Conservation (phyloP, 2,113 vertebrate genomes). For the Gadus macrocephalus region DNA sequence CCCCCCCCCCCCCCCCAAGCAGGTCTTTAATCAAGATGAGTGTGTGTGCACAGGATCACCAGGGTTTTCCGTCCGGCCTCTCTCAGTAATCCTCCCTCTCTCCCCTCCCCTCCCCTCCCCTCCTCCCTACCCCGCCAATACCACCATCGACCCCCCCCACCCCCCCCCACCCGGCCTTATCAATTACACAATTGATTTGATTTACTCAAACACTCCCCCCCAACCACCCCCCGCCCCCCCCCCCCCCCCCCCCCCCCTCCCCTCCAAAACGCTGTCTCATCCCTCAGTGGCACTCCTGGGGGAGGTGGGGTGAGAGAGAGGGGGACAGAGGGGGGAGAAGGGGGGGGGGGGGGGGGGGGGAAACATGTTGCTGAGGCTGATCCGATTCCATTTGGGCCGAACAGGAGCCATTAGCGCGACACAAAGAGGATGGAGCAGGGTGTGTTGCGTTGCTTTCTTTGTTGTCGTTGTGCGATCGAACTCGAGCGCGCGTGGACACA, state of each 20-base stretch:
- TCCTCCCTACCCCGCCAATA: too few relatives aligned
- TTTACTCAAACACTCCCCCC: too few relatives aligned
- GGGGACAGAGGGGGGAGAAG: neutral
- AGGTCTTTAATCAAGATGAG: constrained; percentile 59
- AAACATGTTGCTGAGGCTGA: constrained; percentile 39
- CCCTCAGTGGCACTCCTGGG: constrained; percentile 4
- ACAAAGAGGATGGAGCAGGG: constrained; percentile 11
- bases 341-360: neutral
- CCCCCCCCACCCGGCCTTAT: neutral
- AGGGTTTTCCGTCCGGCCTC: constrained; percentile 34
- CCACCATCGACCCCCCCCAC: constrained; percentile 18
- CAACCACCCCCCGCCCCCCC: too few relatives aligned
- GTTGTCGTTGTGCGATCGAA: too few relatives aligned
- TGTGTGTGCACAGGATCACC: constrained; percentile 22
- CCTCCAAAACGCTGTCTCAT: neutral
- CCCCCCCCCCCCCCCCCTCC: constrained; percentile 30
- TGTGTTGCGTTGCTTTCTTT: neutral
- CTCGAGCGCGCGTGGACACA: too few relatives aligned
- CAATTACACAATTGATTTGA: too few relatives aligned
- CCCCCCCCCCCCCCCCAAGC: too few relatives aligned
- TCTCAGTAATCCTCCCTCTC: constrained; percentile 53
- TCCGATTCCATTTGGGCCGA: constrained; percentile 44
- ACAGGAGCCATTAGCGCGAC: constrained; percentile 5
- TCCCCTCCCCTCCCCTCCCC: constrained; percentile 30
- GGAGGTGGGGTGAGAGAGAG: neutral